Conservation (phyloP, 1,140 invertebrate species). For the Heliconius himera region DNA sequence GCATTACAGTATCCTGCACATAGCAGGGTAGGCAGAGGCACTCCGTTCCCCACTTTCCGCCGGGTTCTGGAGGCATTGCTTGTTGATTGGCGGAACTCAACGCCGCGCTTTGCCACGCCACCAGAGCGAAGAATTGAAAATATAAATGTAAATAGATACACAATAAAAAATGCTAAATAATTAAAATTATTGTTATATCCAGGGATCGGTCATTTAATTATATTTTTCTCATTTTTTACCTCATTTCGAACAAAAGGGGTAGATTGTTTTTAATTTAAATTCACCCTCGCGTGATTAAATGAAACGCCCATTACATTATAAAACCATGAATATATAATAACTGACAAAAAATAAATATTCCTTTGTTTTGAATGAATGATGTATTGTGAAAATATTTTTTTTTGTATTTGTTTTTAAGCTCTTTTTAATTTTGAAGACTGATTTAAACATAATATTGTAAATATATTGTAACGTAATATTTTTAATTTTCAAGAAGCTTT, state of each 20-base stretch:
- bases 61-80: too few species aligned
- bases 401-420: background rate
- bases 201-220: background rate
- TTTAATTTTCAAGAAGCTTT: too few species aligned
- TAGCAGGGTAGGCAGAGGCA: too few species aligned
- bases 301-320: background rate
- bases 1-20: too few species aligned
- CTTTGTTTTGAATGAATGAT: background rate
- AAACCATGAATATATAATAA: background rate
- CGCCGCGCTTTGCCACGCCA: too few species aligned
- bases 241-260: background rate
- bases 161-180: too few species aligned
- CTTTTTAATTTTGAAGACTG: background rate
- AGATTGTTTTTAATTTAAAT: constrained; percentile 1
- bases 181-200: background rate
- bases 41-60: too few species aligned
- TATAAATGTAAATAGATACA: too few species aligned
- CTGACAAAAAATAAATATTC: background rate
- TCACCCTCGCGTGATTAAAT: background rate
- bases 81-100: too few species aligned
- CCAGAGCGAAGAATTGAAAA: too few species aligned
- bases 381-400: background rate
- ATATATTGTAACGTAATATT: too few species aligned
- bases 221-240: background rate
- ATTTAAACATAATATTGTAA: background rate